Base-by-base conservation (phyloP, 2,113 vertebrate genomes). In the Coracopsis vasa region DNA sequence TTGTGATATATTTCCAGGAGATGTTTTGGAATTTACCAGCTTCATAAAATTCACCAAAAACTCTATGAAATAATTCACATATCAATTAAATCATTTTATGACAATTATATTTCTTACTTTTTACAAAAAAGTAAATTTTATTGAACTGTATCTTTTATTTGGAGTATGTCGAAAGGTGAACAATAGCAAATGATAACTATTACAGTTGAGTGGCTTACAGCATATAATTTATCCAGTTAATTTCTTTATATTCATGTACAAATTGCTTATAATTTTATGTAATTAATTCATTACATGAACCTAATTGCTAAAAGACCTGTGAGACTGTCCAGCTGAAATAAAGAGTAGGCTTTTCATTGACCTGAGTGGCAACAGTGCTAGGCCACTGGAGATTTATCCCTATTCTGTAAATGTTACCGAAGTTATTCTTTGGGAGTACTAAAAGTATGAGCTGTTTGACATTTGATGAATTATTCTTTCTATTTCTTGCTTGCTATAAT, bases 241-340 rank as follows among this genome's bases (percentile, higher is more conserved):
- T 88, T 94, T 86, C 72, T 92, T 93, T 90, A 61, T 90, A 75
- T 93, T 88, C 86, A 47, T 86, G 79, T 88, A 80, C 47, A 74
- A 90, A 83, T 91, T 73, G 42, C 90, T 54, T 94, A 74, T 71
- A 83, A 94, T 93, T 95, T 78, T 92, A 64, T 70, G 50, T 73
- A 83, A 92, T 90, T 90, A 83, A 92, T 92, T 92, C 50, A 73
- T 93, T 80, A 67, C 53, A 50, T 92, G 79, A 92, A 70, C 33
- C 18, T 80, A 94, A 90, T 93, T 94, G 65, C 88, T 88, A 71
- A 86, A 88, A 92, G 74, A 92, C 53, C 69, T 86, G 29, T 83
- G 78, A 73, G 48, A 51, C 56, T 0, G 4, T 80, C 92, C 86
- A 92, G 75, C 75, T 80, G 71, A 90, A 93, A 90, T 73, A 87